phyloP scores from a whole-genome alignment of 2,797 vertebrate species.

The Ctenopoma multispine region DNA sequence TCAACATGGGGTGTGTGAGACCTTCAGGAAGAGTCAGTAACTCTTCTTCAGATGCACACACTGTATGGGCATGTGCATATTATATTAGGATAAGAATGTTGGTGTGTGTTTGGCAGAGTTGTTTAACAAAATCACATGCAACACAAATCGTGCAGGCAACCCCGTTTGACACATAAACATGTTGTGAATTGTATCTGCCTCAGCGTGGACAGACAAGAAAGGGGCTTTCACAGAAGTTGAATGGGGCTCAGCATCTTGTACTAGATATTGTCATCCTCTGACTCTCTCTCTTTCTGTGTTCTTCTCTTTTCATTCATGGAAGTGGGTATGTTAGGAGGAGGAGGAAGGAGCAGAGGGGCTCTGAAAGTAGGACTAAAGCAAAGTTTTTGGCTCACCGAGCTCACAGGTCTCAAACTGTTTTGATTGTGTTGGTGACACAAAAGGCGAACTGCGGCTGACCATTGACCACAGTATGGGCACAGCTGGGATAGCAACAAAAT shows the following conservation, averaged over 20 bases:
- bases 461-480: slow-evolving; percentile 67
- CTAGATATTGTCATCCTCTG: slow-evolving; percentile 31
- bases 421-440: slow-evolving; percentile 78
- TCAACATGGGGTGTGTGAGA: no score
- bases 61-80: background rate
- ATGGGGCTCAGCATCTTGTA: slow-evolving; percentile 10
- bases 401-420: slow-evolving; percentile 79
- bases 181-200: slow-evolving; percentile 13
- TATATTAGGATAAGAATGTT: background rate
- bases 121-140: background rate
- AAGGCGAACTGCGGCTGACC: slow-evolving; percentile 70
- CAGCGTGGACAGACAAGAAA: slow-evolving; percentile 15
- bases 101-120: no score
- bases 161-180: background rate
- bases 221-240: slow-evolving; percentile 15
- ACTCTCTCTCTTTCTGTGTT: slow-evolving; percentile 15
- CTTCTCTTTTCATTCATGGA: slow-evolving; percentile 27
- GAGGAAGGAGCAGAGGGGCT: slow-evolving; percentile 61
- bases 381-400: slow-evolving; percentile 82
- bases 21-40: background rate
- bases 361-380: slow-evolving; percentile 81
- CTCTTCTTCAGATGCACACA: background rate
- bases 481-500: slow-evolving; percentile 73
- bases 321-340: slow-evolving; percentile 12
- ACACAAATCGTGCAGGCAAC: background rate